These are phyloP conservation scores for Nothoprocta perdicaria DNA, from an alignment of 2,113 vertebrate genomes.

Conservation along the genomic window DNA sequence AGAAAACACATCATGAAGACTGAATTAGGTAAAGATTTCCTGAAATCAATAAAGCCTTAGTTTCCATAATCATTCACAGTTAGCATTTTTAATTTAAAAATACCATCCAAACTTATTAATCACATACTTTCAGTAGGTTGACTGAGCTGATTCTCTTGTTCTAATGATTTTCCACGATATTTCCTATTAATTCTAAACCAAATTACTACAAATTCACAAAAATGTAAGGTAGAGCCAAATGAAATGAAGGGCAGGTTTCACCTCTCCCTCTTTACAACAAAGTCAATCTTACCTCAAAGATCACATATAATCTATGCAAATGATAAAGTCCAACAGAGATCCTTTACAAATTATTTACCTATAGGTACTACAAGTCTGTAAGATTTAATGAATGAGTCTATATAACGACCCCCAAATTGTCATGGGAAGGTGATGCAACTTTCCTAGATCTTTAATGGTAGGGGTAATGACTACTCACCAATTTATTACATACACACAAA, in stretches of 20 bases:
- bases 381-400: neutral
- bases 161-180: neutral
- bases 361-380: neutral
- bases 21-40: neutral
- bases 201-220: neutral
- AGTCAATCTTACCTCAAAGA: neutral
- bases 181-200: neutral
- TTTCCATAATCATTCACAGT: neutral
- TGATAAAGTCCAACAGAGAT: neutral
- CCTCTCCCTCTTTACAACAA: neutral
- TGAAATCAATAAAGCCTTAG: neutral
- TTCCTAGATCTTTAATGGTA: neutral
- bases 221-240: neutral
- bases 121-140: neutral
- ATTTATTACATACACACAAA: neutral
- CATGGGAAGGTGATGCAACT: neutral
- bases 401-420: neutral
- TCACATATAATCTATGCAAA: neutral
- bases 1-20: neutral
- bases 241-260: neutral
- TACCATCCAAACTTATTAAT: neutral
- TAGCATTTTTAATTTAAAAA: neutral
- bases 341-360: neutral
- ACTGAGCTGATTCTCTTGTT: neutral
- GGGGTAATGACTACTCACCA: neutral